Conservation (phyloP, 1,140 invertebrate genomes). For the Apis dorsata region DNA sequence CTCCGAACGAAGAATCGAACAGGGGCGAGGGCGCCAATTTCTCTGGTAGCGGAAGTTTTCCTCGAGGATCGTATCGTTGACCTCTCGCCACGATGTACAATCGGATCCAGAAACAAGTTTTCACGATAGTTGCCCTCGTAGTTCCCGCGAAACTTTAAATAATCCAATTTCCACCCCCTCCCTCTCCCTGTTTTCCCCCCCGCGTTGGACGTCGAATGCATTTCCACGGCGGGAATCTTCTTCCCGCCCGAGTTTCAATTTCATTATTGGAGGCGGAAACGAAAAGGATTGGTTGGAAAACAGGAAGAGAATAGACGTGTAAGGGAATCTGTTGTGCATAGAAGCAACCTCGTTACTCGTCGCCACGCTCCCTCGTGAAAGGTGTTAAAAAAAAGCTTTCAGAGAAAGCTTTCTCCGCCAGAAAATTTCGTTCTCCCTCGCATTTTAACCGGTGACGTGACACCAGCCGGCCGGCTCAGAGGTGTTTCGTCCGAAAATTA, state of each 20-base stretch:
- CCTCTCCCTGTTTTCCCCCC: neutral
- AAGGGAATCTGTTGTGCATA: conserved; percentile 38
- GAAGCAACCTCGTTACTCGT: conserved; percentile 14
- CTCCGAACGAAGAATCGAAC: neutral
- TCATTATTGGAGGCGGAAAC: conserved; percentile 24
- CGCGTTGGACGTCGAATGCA: neutral
- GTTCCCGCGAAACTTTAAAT: conserved; percentile 54
- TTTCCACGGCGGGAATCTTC: neutral
- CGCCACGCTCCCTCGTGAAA: neutral
- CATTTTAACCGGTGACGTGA: conserved; percentile 3
- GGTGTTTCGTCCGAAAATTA: too few relatives aligned
- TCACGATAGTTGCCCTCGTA: neutral
- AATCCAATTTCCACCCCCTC: conserved; percentile 47
- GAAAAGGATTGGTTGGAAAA: conserved; percentile 12
- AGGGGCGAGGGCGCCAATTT: neutral
- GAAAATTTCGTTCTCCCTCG: too few relatives aligned
- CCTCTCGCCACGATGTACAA: conserved; percentile 8
- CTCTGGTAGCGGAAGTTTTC: conserved; percentile 9
- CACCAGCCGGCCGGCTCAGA: neutral
- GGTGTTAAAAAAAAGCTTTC: conserved; percentile 16
- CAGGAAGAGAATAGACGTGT: conserved; percentile 24
- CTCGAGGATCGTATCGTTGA: conserved; percentile 27
- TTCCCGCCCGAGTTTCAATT: conserved; percentile 35
- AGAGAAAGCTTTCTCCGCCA: neutral
- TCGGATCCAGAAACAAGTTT: conserved; percentile 45